phyloP scores from a whole-genome alignment of 2,797 vertebrate species.

The Hippocampus kuda region DNA sequence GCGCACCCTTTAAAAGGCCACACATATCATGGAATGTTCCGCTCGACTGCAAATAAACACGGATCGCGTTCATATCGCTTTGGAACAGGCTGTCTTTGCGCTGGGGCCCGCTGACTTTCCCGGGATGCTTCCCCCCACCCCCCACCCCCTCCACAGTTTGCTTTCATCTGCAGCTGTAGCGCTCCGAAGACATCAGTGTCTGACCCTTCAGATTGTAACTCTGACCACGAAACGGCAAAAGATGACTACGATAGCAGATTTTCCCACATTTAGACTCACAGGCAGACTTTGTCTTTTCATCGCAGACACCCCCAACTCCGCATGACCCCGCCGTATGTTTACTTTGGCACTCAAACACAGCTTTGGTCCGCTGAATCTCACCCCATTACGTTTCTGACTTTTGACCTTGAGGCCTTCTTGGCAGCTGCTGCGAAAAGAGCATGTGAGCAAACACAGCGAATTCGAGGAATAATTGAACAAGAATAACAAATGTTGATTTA shows the following conservation, averaged over 20 bases:
- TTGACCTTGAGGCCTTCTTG: constrained; percentile 16
- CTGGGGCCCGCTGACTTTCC: constrained; percentile 23
- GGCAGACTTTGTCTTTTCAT: constrained; percentile 30
- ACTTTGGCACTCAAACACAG: constrained; percentile 47
- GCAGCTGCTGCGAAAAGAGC: constrained; percentile 47
- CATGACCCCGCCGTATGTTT: constrained; percentile 54
- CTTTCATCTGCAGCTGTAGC: constrained; percentile 41
- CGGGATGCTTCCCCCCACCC: constrained; percentile 10
- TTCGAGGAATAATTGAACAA: constrained; percentile 9
- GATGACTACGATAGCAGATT: background rate
- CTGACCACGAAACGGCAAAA: constrained; percentile 27
- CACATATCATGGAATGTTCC: constrained; percentile 28
- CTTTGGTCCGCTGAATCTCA: constrained; percentile 31
- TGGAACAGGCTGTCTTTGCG: constrained; percentile 22
- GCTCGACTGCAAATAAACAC: constrained; percentile 41
- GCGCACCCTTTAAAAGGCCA: constrained; percentile 6
- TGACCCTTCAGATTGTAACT: constrained; percentile 23
- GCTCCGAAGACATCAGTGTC: constrained; percentile 25
- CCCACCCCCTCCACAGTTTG: background rate
- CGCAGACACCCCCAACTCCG: constrained; percentile 57
- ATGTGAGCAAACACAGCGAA: constrained; percentile 23
- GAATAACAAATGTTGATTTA: constrained; percentile 1
- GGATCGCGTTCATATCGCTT: constrained; percentile 6
- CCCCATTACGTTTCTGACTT: constrained; percentile 31
- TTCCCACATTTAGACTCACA: constrained; percentile 21